A percentile compares a stretch with the other conserved stretches of the same genome.
These are phyloP conservation scores for Neodontobutis hainanensis DNA, from an alignment of 2,113 vertebrate genomes.

Conservation along the genomic window DNA sequence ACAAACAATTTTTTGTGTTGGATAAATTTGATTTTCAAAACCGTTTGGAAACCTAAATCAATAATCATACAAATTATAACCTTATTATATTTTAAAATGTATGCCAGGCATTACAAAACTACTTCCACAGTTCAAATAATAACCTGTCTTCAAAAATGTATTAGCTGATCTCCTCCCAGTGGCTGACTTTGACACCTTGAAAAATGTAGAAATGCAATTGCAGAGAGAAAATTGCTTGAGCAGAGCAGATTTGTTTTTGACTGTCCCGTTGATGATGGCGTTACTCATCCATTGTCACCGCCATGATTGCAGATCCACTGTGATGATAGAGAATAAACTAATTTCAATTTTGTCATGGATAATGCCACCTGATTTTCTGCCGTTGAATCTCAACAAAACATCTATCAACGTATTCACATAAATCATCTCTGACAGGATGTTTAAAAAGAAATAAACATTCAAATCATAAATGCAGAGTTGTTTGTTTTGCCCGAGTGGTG, in stretches of 20 bases:
- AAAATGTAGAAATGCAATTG: constrained; percentile 52
- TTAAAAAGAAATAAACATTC: constrained; percentile 70
- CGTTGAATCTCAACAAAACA: constrained; percentile 66
- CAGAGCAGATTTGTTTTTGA: constrained; percentile 62
- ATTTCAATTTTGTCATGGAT: constrained; percentile 75
- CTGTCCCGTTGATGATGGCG: constrained; percentile 41
- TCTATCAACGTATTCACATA: constrained; percentile 63
- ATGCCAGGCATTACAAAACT: neutral
- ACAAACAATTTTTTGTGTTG: neutral
- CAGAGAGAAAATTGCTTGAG: constrained; percentile 33
- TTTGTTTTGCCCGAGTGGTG: constrained; percentile 20
- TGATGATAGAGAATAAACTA: constrained; percentile 59
- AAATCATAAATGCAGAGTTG: constrained; percentile 44
- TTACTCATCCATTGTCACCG: constrained; percentile 57
- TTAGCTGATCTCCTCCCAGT: constrained; percentile 12
- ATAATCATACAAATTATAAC: constrained; percentile 1
- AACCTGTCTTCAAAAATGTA: constrained; percentile 19
- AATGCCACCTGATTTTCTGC: constrained; percentile 72
- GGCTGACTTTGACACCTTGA: constrained; percentile 10
- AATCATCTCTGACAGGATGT: constrained; percentile 75
- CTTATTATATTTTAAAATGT: constrained; percentile 2
- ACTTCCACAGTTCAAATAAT: constrained; percentile 6
- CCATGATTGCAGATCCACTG: constrained; percentile 58
- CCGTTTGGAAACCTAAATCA: neutral
- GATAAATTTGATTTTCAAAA: neutral